Evolutionary conservation across 2,888 invertebrate species (phyloP), one percentile per base, ranked within the genome.

Genomic region (Protodeltote pygarga): DNA sequence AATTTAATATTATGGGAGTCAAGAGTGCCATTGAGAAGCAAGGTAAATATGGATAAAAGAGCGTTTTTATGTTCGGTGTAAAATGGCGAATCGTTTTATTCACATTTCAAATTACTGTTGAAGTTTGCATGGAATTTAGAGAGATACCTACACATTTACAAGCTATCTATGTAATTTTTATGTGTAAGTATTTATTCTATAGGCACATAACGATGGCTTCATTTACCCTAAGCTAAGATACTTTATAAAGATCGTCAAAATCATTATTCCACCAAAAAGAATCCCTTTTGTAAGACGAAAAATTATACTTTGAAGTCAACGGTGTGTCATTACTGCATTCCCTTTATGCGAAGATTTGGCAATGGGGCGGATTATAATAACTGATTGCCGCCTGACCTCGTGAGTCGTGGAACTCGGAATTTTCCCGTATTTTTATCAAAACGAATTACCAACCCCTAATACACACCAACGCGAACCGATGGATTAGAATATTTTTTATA

Each of bases 351-450:
- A 41, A 61, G 32, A 61, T 60, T 65, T 68, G 69, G 61, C 55
- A 55, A 53, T 55, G 65, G 50, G 51, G 32, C 34, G 65, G 60
- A 65, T 64, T 68, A 53, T 53, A 53, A 64, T 68, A 61, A 68
- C 52, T 68, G 57, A 65, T 60, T 65, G 61, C 57, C 29, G 65
- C 34, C 61, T 64, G 65, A 65, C 65, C 61, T 64, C 57, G 51
- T 25, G 31, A 17, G 44, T 49, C 32, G 25, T 44, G 40, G 37
- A 24, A 42, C n/a, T n/a, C n/a, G n/a, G n/a, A n/a, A 37, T 52
- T 40, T 59, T 53, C 39, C 34, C 38, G 38, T 55, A 51, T 55
- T 59, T 63, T 65, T 64, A 49, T 49, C 55, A 42, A 42, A 47
- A 60, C 47, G 64, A 67, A 65, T 67, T 65, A 67, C 54, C 37